Conservation (phyloP, 2,113 vertebrate species). For the Cariama cristata region DNA sequence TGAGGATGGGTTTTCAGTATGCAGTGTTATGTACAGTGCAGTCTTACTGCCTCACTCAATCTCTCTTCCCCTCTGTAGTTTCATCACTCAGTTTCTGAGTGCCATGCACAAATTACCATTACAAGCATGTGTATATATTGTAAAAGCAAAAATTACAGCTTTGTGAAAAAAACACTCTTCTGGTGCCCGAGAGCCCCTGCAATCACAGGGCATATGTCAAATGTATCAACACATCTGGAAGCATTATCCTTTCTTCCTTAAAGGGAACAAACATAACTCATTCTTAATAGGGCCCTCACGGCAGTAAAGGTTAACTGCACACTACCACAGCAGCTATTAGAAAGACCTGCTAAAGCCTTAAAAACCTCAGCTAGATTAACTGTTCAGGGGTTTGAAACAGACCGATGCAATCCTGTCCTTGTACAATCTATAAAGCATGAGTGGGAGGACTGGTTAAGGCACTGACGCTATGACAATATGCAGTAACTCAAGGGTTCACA, state of each 20-base stretch:
- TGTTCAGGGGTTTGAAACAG: slow-evolving; percentile 15
- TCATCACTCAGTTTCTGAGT: neutral
- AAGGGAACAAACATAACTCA: slow-evolving; percentile 32
- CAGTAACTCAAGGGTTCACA: slow-evolving; percentile 15
- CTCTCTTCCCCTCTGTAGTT: neutral
- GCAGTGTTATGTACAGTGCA: neutral
- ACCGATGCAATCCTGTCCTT: neutral
- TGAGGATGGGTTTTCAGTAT: neutral
- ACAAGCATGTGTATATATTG: neutral
- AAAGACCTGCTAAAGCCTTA: slow-evolving; percentile 52
- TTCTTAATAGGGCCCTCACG: slow-evolving; percentile 46
- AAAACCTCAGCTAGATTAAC: slow-evolving; percentile 60
- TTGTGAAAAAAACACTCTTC: neutral
- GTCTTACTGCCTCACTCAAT: neutral
- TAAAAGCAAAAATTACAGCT: slow-evolving; percentile 23
- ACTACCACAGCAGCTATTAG: slow-evolving; percentile 7
- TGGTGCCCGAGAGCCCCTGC: neutral
- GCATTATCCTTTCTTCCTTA: slow-evolving; percentile 35
- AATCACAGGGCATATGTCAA: slow-evolving; percentile 54
- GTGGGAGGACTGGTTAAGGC: slow-evolving; percentile 10
- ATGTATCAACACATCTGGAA: slow-evolving; percentile 54
- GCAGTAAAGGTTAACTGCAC: slow-evolving; percentile 68
- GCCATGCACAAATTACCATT: slow-evolving; percentile 18
- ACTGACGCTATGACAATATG: neutral
- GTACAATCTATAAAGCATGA: neutral